Evolutionary conservation across 2,113 vertebrate species (phyloP), one percentile per base, ranked within the genome.

Genomic region (Eudyptes chrysolophus): DNA sequence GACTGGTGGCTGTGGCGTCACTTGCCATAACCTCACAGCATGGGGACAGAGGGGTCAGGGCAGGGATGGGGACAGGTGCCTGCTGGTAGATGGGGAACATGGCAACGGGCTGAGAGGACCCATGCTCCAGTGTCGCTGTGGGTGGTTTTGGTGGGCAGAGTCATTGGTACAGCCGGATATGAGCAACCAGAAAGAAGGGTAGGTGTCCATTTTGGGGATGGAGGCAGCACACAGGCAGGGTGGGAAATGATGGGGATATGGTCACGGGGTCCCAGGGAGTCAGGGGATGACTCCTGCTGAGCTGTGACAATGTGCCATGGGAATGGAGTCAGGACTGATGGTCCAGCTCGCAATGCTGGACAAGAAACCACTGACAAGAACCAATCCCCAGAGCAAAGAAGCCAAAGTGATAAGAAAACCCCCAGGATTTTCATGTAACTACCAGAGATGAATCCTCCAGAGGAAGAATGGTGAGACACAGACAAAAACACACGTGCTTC

Each of bases 1-100:
- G 6, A 40, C 4, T 51, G 38, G 32, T 42, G 26, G 6, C 44
- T 72, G 13, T 36, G 24, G 14, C 16, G 34, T 87, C 49, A 34
- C 18, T 18, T 48, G 16, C 34, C 5, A 2, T 58, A 46, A 30
- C 14, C 2, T 10, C 64, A 76, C 0, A 0, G 14, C 34, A 46
- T 11, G 21, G 36, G 24, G 10, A 29, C n/a, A 77, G 26, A 84
- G 5, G 2, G 6, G 1, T 40, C 18, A 65, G 22, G 21, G 42
- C 25, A 54, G n/a, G 10, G 14, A 8, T 21, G 2, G 16, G 16
- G 13, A 40, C 2, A 2, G 14, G 16, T 72, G 13, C 9, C 13
- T 58, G 13, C 6, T 30, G 15, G 8, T 32, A 27, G 21, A 7
- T 38, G 22, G 22, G 36, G 15, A 83, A 34, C 34, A 22, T 16